A percentile compares a stretch with the other conserved stretches of the same genome.
phyloP scores from a whole-genome alignment of 2,113 vertebrate species.

The Neogale vison region DNA sequence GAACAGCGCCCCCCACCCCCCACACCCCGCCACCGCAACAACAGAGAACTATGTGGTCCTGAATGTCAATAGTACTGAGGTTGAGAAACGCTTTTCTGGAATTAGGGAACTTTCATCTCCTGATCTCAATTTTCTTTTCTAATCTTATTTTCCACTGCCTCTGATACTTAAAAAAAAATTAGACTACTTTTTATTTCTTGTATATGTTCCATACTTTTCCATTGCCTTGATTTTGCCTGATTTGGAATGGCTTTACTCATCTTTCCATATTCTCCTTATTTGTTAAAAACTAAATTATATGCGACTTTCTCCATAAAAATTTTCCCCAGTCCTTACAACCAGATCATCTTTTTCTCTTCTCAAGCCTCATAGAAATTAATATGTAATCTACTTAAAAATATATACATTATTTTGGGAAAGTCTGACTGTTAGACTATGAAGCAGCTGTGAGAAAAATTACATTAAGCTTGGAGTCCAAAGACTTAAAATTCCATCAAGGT shows the following conservation, averaged over 20 bases:
- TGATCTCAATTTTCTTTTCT: conserved; percentile 31
- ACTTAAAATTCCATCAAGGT: background rate
- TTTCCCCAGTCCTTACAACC: conserved; percentile 1
- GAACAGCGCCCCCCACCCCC: background rate
- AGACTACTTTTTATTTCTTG: conserved; percentile 14
- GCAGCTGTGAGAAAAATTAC: conserved; percentile 30
- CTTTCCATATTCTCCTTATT: background rate
- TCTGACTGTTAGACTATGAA: conserved; percentile 20
- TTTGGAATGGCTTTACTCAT: conserved; percentile 33
- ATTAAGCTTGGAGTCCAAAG: background rate
- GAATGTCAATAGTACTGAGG: background rate
- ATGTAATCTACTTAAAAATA: background rate
- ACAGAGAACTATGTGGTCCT: background rate
- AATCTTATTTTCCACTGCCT: background rate
- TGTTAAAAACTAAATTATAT: conserved; percentile 19
- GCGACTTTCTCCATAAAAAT: background rate
- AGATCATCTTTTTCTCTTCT: conserved; percentile 12
- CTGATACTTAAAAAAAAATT: conserved; percentile 12
- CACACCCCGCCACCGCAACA: background rate
- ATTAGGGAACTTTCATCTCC: background rate
- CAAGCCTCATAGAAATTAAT: background rate
- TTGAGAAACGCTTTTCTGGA: background rate
- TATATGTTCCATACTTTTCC: background rate
- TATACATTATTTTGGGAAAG: conserved; percentile 7
- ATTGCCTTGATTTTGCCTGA: conserved; percentile 43